Base-by-base conservation (phyloP, 2,113 vertebrate species). In the Tenebrosternarchus preto region DNA sequence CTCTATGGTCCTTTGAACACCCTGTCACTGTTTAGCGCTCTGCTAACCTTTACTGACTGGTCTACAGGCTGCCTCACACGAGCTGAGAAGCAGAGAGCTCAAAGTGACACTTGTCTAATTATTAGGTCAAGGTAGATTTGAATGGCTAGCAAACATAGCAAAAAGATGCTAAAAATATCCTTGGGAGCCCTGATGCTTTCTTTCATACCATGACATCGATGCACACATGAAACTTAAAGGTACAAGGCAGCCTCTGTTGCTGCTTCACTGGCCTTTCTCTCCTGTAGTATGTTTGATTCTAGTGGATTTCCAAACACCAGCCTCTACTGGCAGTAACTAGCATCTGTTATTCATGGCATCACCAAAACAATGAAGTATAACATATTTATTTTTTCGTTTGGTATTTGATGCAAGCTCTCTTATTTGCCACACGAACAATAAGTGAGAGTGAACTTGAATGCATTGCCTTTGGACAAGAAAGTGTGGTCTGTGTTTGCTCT, bases 81-180 rank as follows among this genome's bases (percentile, higher is more conserved):
- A 80, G 75, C 83, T 20, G 83, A 84, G 88, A 88, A 89, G 86
- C 82, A 82, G 73, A 77, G 31, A 8, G 80, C 87, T 90, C 83
- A 90, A 92, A 92, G 92, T 91, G 91, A 90, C 83, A 85, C 84
- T 85, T 88, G 79, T 89, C 80, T 78, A 88, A 91, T 90, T 90
- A 92, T 91, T 90, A 84, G 85, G 85, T 71, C 64, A 25, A 64
- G 82, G 88, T 86, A 75, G 29, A 80, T 85, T 88, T 90, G 88
- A 86, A 86, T 50, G 77, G 80, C 89, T 87, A 88, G 82, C 86
- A 90, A 91, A 92, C 33, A 90, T n/a, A n/a, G n/a, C 89, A 92
- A 89, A 92, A 89, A 90, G 82, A 88, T 43, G 57, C 90, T 89
- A 91, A 90, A 92, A 93, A 93, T 92, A 92, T 72, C 79, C 56